A percentile compares a stretch with the other conserved stretches of the same genome.
phyloP scores from a whole-genome alignment of 2,888 invertebrate genomes.

The Arge pagana region DNA sequence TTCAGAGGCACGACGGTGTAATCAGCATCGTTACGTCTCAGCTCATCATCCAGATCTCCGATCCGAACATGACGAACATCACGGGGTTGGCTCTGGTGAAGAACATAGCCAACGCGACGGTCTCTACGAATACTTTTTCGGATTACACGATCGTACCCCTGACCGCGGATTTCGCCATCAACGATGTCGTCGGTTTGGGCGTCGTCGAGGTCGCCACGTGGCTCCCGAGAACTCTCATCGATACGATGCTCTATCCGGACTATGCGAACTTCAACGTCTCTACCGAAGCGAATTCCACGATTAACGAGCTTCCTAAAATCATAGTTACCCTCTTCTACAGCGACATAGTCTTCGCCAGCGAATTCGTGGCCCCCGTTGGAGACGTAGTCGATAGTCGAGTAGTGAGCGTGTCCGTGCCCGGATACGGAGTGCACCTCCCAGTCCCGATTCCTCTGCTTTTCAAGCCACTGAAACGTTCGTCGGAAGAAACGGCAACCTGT shows the following conservation, averaged over 20 bases:
- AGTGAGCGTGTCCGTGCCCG: conserved; percentile 66
- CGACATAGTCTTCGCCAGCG: conserved; percentile 59
- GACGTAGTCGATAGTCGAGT: conserved; percentile 60
- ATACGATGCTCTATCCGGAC: conserved; percentile 49
- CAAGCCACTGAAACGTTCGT: conserved; percentile 52
- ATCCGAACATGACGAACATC: conserved; percentile 60
- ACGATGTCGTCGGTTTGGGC: conserved; percentile 57
- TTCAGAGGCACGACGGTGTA: conserved; percentile 30
- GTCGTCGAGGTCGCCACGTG: conserved; percentile 63
- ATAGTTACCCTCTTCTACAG: conserved; percentile 63
- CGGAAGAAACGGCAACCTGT: conserved; percentile 52
- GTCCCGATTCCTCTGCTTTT: conserved; percentile 63
- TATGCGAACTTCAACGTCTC: conserved; percentile 4
- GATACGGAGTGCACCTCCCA: conserved; percentile 62
- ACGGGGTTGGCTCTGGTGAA: conserved; percentile 61
- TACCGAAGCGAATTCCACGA: not conserved
- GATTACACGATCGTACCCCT: conserved; percentile 57
- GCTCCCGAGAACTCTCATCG: conserved; percentile 59
- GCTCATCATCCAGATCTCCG: conserved; percentile 61
- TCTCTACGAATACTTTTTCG: conserved; percentile 52
- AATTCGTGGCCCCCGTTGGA: conserved; percentile 13
- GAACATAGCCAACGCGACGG: conserved; percentile 20
- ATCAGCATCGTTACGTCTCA: conserved; percentile 58
- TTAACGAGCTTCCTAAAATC: conserved; percentile 52
- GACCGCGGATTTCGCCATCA: conserved; percentile 58